phyloP scores from a whole-genome alignment of 2,797 vertebrate species.

The Lacerta agilis region DNA sequence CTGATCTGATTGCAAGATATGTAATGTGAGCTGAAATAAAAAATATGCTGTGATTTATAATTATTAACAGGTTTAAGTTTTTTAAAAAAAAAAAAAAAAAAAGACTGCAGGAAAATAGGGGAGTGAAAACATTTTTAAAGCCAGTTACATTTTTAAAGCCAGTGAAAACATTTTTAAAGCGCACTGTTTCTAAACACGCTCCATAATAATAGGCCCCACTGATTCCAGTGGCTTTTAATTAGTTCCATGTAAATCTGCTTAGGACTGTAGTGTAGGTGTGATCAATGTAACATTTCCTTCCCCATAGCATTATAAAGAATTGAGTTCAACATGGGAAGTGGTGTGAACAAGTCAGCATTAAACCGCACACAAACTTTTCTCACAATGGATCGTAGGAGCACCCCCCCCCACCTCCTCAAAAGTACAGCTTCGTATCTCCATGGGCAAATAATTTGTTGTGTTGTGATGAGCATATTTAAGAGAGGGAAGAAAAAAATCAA shows the following conservation, averaged over 20 bases:
- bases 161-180: neutral
- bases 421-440: neutral
- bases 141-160: too few relatives aligned
- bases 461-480: neutral
- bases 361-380: neutral
- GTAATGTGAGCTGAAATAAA: constrained; percentile 40
- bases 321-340: neutral
- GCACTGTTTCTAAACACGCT: neutral
- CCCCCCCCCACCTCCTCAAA: neutral
- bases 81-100: neutral
- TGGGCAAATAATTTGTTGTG: neutral
- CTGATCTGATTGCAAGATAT: constrained; percentile 50
- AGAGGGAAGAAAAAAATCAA: neutral
- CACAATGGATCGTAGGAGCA: neutral
- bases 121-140: neutral
- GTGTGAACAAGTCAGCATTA: neutral
- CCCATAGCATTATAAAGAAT: neutral
- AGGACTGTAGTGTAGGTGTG: constrained; percentile 1
- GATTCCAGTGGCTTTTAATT: neutral
- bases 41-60: constrained; percentile 50
- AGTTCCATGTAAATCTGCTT: neutral
- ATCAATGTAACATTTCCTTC: neutral
- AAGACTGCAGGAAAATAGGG: too few relatives aligned
- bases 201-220: neutral
- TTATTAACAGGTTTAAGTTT: neutral